Evolutionary conservation across 2,113 vertebrate genomes (phyloP).

Genomic region (Macroglossus sobrinus): DNA sequence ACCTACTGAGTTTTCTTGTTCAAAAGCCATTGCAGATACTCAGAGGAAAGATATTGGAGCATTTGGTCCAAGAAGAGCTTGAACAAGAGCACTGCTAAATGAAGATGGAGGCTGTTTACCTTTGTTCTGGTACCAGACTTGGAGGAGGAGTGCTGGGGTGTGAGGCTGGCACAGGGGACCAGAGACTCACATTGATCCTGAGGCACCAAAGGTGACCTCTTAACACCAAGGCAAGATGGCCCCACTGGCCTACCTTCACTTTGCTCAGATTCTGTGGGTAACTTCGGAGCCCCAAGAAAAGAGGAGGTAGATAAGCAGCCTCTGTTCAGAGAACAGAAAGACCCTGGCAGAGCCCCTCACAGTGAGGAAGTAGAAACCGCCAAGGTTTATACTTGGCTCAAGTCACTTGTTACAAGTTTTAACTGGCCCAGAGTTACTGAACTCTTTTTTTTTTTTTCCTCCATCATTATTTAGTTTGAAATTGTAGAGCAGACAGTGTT

Average conservation of each 20-base stretch:
- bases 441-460: not conserved
- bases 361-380: not conserved
- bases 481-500: not conserved
- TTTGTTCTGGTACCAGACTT: not conserved
- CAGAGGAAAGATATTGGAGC: not conserved
- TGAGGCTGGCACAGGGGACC: not conserved
- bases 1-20: not conserved
- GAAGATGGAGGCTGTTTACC: not conserved
- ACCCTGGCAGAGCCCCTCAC: not conserved
- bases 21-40: not conserved
- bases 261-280: not conserved
- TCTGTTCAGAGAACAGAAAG: not conserved
- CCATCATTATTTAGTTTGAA: not conserved
- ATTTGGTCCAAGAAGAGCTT: not conserved
- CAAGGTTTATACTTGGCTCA: not conserved
- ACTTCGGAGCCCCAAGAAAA: no score
- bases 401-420: not conserved
- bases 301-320: not conserved
- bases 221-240: no score
- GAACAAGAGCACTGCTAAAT: not conserved
- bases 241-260: not conserved
- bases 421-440: not conserved
- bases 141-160: rapidly evolving
- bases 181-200: not conserved
- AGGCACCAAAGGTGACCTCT: not conserved